phyloP scores from a whole-genome alignment of 2,888 invertebrate genomes.

The Lepidocyrtoides sp. region DNA sequence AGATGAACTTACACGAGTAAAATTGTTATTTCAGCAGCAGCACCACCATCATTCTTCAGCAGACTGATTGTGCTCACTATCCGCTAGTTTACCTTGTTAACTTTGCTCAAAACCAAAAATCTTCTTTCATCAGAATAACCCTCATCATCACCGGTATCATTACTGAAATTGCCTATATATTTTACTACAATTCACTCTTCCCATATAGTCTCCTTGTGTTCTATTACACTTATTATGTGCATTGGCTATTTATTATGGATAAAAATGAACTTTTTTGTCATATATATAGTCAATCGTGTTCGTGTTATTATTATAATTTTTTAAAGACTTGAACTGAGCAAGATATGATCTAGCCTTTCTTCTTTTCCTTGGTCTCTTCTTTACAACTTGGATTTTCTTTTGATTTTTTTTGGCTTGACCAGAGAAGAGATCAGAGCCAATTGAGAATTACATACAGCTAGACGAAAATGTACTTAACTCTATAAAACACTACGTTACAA shows the following conservation, averaged over 20 bases:
- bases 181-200: background rate
- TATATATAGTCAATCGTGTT: constrained; percentile 9
- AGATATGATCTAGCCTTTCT: constrained; percentile 42
- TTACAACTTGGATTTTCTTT: background rate
- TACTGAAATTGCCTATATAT: background rate
- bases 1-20: background rate
- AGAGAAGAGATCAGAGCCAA: constrained; percentile 12
- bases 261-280: constrained; percentile 65
- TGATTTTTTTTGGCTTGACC: constrained; percentile 44
- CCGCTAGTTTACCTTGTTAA: constrained; percentile 33
- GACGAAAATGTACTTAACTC: background rate
- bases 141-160: constrained; percentile 4
- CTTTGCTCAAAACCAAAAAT: constrained; percentile 56
- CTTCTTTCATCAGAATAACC: background rate
- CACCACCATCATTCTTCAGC: constrained; percentile 1
- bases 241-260: background rate
- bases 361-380: background rate
- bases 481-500: background rate
- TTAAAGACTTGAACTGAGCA: constrained; percentile 48
- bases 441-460: background rate
- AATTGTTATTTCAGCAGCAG: constrained; percentile 11
- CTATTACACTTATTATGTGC: background rate
- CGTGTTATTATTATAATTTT: constrained; percentile 72
- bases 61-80: background rate
- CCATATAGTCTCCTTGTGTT: background rate